Conservation (phyloP, 2,113 vertebrate genomes). For the Sinocyclocheilus maitianheensis region DNA sequence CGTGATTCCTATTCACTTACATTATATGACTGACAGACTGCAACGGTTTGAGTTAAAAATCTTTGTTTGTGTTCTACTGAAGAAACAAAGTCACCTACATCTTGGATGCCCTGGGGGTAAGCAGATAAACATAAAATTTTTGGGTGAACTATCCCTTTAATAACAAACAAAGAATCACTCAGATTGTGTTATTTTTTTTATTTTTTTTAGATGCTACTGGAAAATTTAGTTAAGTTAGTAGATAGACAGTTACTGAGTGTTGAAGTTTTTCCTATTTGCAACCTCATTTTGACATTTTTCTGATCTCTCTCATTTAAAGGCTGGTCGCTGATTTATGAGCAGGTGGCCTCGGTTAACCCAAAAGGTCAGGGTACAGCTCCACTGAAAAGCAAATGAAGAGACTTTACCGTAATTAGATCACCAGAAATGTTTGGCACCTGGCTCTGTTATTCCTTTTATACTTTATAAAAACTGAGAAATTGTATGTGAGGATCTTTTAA, state of each 20-base stretch:
- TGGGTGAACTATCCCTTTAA: not conserved
- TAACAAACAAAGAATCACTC: not conserved
- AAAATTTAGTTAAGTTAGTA: not conserved
- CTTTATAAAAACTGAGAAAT: not conserved
- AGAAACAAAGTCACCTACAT: no score
- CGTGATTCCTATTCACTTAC: no score
- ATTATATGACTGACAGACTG: no score
- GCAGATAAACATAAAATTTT: no score
- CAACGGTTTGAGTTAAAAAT: no score
- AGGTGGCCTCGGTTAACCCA: not conserved
- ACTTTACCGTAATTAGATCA: not conserved
- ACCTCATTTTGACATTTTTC: not conserved
- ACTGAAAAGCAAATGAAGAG: conserved; percentile 4
- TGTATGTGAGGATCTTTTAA: not conserved
- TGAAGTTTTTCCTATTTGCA: not conserved
- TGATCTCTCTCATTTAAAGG: not conserved
- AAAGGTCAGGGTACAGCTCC: not conserved
- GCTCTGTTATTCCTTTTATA: conserved; percentile 4
- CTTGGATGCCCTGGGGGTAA: no score
- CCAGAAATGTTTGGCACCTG: not conserved
- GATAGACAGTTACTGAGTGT: not conserved
- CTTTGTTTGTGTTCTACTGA: no score
- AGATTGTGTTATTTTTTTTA: not conserved
- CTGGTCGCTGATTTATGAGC: not conserved
- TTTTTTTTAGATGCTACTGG: not conserved